Percentiles rank a stretch among this genome's conserved stretches.
Conservation (phyloP, 2,888 invertebrate species). For the Halocaridina rubra region DNA sequence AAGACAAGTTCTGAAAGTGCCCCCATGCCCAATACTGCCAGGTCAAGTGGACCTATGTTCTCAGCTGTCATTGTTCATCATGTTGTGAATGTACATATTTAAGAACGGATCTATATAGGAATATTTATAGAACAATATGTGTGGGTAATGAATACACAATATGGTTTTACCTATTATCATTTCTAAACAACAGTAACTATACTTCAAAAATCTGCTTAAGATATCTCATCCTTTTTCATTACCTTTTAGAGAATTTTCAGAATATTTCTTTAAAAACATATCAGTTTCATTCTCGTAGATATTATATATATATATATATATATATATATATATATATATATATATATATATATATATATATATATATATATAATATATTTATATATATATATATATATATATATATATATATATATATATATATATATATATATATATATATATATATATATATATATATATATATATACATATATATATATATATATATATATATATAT, state of each 20-base stretch:
- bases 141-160: background rate
- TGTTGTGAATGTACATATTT: slow-evolving; percentile 45
- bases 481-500: background rate
- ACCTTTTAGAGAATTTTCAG: too few species aligned
- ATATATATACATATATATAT: background rate
- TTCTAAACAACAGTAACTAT: background rate
- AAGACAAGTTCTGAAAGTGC: background rate
- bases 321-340: background rate
- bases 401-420: background rate
- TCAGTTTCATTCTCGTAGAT: too few species aligned
- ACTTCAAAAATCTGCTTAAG: too few species aligned
- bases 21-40: slow-evolving; percentile 24
- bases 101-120: background rate
- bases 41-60: slow-evolving; percentile 36
- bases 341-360: background rate
- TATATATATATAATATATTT: background rate
- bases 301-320: background rate
- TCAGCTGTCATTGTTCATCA: slow-evolving; percentile 51
- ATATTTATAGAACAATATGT: slow-evolving; percentile 10
- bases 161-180: background rate
- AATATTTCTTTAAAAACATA: too few species aligned
- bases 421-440: background rate
- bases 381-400: background rate
- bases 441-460: background rate
- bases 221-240: too few species aligned